Base-by-base conservation (phyloP, 2,888 invertebrate species). In the Drosophila infuscata region DNA sequence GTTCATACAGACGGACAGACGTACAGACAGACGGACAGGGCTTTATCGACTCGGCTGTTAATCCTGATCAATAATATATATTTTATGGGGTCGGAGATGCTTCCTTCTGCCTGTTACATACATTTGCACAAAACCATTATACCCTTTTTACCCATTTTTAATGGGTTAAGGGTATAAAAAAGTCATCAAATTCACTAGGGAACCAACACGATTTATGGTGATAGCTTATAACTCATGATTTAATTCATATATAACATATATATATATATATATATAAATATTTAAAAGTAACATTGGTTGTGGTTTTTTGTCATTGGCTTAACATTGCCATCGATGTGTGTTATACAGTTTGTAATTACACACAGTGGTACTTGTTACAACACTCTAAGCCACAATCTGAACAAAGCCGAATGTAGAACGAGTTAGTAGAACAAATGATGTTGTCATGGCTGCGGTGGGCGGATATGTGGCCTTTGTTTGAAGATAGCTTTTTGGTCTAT, bases 231-330 rank as follows among this genome's bases (percentile, higher is more conserved):
- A 8, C 20, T 32, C 5, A 25, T 43, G 8, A 17, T 17, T 54
- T 35, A 36, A 56, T 29, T 36, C 25, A 54, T 25, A 25, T 25
- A 25, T 20, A 9, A 30, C 51, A 51, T n/a, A 17, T 8, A 20
- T 20, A 20, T 51, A 25, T 25, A 25, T 25, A 2, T 25, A 25
- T 25, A 25, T 25, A 25, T 25, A 25, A 1, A 25, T 2, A 25
- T 25, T 25, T 25, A 2, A 25, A 25, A 25, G 25, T 25, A 3
- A 25, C 29, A 54, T 36, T 36, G 29, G 38, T 32, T 66, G 48
- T 33, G 49, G 41, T 25, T 30, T 38, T 71, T 64, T 75, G 77
- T 35, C 80, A 77, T 78, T 78, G 76, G 49, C 30, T 57, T 64
- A 38, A 33, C 57, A 54, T 12, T 70, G 65, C 35, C 52, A 57